Conservation (phyloP, 1,140 invertebrate species). For the Halotydeus destructor region DNA sequence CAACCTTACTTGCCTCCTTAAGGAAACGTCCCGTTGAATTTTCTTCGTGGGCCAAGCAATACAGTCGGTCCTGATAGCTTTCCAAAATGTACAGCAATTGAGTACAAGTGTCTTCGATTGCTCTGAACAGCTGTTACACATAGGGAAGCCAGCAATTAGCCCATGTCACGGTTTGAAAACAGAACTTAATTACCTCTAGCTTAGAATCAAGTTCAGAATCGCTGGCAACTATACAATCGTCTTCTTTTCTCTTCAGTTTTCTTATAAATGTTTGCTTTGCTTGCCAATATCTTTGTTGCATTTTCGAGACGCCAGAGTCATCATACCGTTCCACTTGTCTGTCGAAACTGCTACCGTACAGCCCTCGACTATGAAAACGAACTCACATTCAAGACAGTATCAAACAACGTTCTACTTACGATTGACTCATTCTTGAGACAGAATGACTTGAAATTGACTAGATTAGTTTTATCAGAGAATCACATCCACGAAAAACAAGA, state of each 20-base stretch:
- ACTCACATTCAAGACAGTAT: not conserved
- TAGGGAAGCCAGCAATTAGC: not conserved
- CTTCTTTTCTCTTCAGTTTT: constrained; percentile 91
- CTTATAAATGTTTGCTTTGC: constrained; percentile 84
- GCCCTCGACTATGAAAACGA: constrained; percentile 1
- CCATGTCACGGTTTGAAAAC: not conserved
- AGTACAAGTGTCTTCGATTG: constrained; percentile 73
- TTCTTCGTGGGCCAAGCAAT: constrained; percentile 78
- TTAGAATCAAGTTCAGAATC: constrained; percentile 93
- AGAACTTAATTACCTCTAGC: constrained; percentile 38
- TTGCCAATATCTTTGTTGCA: constrained; percentile 95
- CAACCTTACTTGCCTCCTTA: constrained; percentile 75
- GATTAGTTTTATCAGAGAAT: not conserved
- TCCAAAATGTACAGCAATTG: constrained; percentile 75
- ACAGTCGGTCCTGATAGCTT: constrained; percentile 77
- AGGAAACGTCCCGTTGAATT: constrained; percentile 83
- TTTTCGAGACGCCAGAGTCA: constrained; percentile 44
- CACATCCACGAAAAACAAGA: not conserved
- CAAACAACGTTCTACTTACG: not conserved
- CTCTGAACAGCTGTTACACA: constrained; percentile 49
- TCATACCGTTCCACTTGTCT: constrained; percentile 27
- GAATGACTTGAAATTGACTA: not conserved
- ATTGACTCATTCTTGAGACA: not conserved
- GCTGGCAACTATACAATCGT: constrained; percentile 83
- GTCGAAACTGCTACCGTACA: constrained; percentile 22